Conservation (phyloP, 1,140 invertebrate species). For the Leucophenga varia region DNA sequence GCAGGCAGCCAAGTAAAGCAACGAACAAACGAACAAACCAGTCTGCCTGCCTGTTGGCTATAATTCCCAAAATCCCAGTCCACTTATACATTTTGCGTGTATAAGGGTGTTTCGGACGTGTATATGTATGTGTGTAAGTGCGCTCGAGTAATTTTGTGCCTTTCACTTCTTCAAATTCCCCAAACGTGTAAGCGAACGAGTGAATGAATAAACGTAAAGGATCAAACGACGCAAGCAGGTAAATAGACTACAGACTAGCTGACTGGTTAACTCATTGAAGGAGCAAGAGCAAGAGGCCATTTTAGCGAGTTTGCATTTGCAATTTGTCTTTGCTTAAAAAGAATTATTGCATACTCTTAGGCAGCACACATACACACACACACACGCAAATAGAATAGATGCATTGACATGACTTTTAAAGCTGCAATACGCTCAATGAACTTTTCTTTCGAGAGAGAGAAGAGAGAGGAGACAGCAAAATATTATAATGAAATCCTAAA, state of each 20-base stretch:
- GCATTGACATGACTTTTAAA: no score
- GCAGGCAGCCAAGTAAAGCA: background rate
- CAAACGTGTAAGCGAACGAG: no score
- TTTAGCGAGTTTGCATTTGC: background rate
- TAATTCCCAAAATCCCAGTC: constrained; percentile 32
- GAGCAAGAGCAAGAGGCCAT: background rate
- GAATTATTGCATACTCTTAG: no score
- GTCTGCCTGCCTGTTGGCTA: background rate
- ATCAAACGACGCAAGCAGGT: constrained; percentile 9
- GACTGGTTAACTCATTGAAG: constrained; percentile 1
- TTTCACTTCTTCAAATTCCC: constrained; percentile 27
- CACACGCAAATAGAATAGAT: no score
- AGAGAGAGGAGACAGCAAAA: no score
- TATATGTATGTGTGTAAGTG: no score
- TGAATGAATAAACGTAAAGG: no score
- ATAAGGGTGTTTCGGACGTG: no score
- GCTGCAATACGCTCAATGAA: no score
- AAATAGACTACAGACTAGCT: constrained; percentile 5
- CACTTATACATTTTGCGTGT: constrained; percentile 43
- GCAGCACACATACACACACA: no score
- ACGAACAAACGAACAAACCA: constrained; percentile 5
- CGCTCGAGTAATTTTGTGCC: constrained; percentile 28
- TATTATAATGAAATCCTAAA: no score
- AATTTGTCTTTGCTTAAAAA: constrained; percentile 16
- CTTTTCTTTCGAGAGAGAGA: no score